These are phyloP conservation scores for Thymallus thymallus DNA, from an alignment of 2,113 vertebrate species.

Conservation along the genomic window DNA sequence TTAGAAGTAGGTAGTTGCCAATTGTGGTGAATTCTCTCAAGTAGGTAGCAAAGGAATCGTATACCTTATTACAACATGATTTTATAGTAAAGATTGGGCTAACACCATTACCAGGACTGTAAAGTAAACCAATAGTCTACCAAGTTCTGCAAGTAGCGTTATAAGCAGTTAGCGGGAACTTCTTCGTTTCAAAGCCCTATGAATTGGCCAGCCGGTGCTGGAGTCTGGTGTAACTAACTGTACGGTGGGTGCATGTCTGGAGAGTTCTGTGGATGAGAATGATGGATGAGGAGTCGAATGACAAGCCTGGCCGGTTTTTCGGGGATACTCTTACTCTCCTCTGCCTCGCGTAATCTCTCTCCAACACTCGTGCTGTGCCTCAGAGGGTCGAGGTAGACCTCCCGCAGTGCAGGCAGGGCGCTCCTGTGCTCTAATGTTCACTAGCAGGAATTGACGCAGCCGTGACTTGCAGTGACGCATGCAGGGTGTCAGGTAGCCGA, in stretches of 20 bases:
- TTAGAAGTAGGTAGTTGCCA: too few species aligned
- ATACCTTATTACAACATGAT: too few species aligned
- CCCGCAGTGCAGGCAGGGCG: background rate
- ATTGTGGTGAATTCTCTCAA: too few species aligned
- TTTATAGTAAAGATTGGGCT: too few species aligned
- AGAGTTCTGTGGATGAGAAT: slow-evolving; percentile 30
- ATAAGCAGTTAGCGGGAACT: too few species aligned
- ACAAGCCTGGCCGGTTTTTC: slow-evolving; percentile 51
- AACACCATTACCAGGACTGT: too few species aligned
- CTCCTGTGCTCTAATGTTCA: slow-evolving; percentile 60
- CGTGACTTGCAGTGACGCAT: slow-evolving; percentile 64
- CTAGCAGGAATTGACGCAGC: slow-evolving; percentile 64
- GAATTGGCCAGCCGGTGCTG: slow-evolving; percentile 1
- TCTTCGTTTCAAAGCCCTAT: background rate
- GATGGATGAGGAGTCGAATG: slow-evolving; percentile 60
- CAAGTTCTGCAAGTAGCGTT: too few species aligned
- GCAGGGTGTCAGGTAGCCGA: slow-evolving; percentile 61
- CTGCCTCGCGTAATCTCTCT: slow-evolving; percentile 13
- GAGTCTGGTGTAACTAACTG: slow-evolving; percentile 38
- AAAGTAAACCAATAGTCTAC: too few species aligned
- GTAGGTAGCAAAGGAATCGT: too few species aligned
- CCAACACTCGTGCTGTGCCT: background rate
- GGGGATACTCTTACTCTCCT: slow-evolving; percentile 17
- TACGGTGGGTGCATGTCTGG: slow-evolving; percentile 33
- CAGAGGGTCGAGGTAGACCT: slow-evolving; percentile 3